A percentile compares a stretch with the other conserved stretches of the same genome.
phyloP scores from a whole-genome alignment of 2,113 vertebrate species.

The Herpetotheres cachinnans region DNA sequence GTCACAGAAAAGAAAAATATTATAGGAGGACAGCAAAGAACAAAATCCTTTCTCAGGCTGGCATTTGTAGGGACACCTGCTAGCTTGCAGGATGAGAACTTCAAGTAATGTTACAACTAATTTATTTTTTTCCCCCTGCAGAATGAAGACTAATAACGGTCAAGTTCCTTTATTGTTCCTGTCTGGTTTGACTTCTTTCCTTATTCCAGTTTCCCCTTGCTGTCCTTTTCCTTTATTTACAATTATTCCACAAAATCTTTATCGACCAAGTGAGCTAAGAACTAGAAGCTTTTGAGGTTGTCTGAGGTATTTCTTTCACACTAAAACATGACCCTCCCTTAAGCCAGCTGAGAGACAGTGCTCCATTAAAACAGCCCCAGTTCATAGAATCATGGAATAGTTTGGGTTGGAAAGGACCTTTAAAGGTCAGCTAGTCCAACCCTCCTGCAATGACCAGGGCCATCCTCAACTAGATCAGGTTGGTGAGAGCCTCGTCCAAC shows the following conservation, averaged over 20 bases:
- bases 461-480: neutral
- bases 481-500: neutral
- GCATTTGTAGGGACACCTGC: neutral
- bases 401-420: neutral
- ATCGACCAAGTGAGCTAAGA: neutral
- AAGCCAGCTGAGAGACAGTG: neutral
- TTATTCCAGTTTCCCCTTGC: neutral
- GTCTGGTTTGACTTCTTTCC: neutral
- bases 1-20: neutral
- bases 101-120: neutral
- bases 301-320: neutral
- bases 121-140: neutral
- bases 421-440: neutral
- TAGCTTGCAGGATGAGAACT: neutral
- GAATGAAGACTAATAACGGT: neutral
- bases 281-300: neutral
- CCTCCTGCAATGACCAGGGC: neutral
- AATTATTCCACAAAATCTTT: neutral
- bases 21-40: neutral
- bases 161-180: neutral
- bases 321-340: neutral
- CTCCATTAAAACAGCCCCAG: neutral
- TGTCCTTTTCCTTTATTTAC: neutral
- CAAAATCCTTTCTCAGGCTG: neutral
- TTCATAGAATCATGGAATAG: neutral